Evolutionary conservation across 1,140 invertebrate species (phyloP).

Genomic region (Parasteatoda tepidariorum): DNA sequence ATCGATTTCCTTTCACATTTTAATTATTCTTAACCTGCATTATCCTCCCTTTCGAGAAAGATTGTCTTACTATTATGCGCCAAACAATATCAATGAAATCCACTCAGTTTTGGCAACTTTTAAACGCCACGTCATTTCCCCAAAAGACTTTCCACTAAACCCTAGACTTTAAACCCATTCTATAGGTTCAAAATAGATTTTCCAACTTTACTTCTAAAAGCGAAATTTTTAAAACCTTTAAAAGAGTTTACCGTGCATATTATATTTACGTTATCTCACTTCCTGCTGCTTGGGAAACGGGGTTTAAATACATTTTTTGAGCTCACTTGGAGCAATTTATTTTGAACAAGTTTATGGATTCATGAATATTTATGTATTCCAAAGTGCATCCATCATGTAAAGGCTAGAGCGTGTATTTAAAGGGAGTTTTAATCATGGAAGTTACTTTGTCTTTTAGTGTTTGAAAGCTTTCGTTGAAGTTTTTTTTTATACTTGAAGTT

Average conservation of each 20-base stretch:
- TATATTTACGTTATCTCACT: conserved; percentile 48
- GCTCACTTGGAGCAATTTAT: conserved; percentile 34
- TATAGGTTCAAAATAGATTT: conserved; percentile 18
- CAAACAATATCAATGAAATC: background rate
- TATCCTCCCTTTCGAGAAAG: background rate
- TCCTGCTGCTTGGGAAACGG: conserved; percentile 6
- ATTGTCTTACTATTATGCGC: background rate
- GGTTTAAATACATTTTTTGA: conserved; percentile 1
- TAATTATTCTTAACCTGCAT: background rate
- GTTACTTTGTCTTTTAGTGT: background rate
- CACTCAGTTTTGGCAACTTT: background rate
- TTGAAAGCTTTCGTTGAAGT: background rate
- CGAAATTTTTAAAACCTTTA: conserved; percentile 43
- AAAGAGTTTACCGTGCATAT: conserved; percentile 43
- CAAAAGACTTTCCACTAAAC: background rate
- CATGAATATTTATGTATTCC: conserved; percentile 53
- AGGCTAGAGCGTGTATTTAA: background rate
- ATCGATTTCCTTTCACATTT: no score
- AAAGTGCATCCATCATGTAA: conserved; percentile 54
- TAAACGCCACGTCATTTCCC: background rate
- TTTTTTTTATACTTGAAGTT: background rate
- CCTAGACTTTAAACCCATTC: background rate
- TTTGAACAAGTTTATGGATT: conserved; percentile 42
- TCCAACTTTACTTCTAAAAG: background rate
- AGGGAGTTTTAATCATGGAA: background rate